phyloP scores from a whole-genome alignment of 2,797 vertebrate genomes.

The Phoeniculus purpureus region DNA sequence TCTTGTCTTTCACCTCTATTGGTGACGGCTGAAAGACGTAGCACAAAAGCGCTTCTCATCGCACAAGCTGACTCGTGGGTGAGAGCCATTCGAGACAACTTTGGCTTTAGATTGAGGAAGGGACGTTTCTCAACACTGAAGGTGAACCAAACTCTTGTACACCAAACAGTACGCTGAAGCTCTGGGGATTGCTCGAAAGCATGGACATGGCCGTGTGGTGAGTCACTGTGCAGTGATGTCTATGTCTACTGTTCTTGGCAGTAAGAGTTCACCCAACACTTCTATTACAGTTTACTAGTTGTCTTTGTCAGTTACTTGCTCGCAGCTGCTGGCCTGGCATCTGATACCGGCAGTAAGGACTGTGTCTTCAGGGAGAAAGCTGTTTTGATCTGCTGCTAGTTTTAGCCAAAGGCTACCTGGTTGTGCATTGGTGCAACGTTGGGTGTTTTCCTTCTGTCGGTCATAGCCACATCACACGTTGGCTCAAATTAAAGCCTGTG shows the following conservation, averaged over 20 bases:
- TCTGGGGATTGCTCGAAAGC: not conserved
- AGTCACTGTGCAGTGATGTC: not conserved
- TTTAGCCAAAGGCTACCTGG: not conserved
- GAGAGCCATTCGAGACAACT: not conserved
- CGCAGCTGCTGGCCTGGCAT: not conserved
- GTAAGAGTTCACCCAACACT: not conserved
- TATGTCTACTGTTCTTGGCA: not conserved
- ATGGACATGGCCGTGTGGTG: not conserved
- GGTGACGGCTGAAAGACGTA: not conserved
- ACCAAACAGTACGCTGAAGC: not conserved
- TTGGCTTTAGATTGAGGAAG: not conserved
- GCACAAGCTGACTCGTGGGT: not conserved
- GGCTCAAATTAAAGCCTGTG: not conserved
- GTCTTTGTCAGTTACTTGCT: not conserved
- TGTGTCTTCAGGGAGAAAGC: not conserved
- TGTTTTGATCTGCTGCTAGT: not conserved
- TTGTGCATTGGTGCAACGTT: not conserved
- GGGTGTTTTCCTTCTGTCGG: accelerated
- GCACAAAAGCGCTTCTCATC: not conserved
- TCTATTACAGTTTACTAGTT: not conserved
- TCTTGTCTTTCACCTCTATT: not conserved
- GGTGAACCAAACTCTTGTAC: not conserved
- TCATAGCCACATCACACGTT: not conserved
- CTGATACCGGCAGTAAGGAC: not conserved
- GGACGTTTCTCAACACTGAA: not conserved